These are phyloP conservation scores for Proisotoma minuta DNA, from an alignment of 2,888 invertebrate species.

Conservation along the genomic window DNA sequence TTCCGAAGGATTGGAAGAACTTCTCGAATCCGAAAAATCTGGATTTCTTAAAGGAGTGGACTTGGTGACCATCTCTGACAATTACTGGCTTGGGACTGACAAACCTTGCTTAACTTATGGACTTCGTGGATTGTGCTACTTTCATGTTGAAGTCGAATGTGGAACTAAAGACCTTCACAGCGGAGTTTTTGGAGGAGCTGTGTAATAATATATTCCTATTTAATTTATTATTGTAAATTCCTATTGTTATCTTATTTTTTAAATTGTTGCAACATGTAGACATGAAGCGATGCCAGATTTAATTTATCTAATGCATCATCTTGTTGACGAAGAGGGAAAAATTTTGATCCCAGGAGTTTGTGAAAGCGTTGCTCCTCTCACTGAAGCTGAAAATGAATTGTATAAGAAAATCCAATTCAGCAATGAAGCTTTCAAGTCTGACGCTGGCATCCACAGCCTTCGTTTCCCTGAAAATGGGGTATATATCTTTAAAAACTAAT, in stretches of 20 bases:
- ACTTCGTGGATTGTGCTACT: conserved; percentile 87
- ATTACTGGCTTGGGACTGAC: conserved; percentile 96
- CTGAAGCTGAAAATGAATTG: conserved; percentile 63
- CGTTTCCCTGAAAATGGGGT: conserved; percentile 34
- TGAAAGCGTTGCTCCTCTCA: conserved; percentile 73
- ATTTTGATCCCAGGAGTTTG: conserved; percentile 78
- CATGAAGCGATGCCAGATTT: conserved; percentile 71
- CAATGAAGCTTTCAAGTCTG: conserved; percentile 24
- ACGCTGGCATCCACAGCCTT: conserved; percentile 31
- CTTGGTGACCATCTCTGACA: conserved; percentile 59
- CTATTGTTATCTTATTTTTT: background rate
- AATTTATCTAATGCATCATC: conserved; percentile 72
- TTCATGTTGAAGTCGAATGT: conserved; percentile 79
- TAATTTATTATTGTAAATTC: background rate
- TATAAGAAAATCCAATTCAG: conserved; percentile 79
- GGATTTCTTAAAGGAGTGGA: conserved; percentile 67
- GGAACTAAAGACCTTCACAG: conserved; percentile 91
- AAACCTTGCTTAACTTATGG: conserved; percentile 98
- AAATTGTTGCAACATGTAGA: conserved; percentile 16
- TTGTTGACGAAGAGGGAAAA: conserved; percentile 80
- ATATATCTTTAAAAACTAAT: background rate
- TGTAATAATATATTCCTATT: conserved; percentile 51
- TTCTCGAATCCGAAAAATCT: conserved; percentile 66
- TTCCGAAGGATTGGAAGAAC: conserved; percentile 87
- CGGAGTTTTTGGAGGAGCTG: conserved; percentile 90